Conservation (phyloP, 2,888 invertebrate species). For the Nymphalis c-album region DNA sequence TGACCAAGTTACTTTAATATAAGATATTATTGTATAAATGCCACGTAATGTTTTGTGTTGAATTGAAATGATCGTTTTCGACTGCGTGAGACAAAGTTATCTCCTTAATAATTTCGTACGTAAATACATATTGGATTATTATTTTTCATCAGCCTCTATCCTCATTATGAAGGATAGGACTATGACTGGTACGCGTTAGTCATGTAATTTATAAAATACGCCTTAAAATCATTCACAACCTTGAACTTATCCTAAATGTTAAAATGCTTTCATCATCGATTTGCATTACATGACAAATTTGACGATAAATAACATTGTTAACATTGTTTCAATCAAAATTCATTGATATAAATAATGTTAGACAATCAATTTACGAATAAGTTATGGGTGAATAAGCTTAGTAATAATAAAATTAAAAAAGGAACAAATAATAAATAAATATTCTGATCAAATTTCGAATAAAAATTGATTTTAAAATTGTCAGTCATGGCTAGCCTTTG, state of each 20-base stretch:
- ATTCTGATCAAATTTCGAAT: no score
- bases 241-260: slow-evolving; percentile 2
- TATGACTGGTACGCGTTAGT: not conserved
- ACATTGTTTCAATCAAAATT: not conserved
- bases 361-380: no score
- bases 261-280: slow-evolving; percentile 7
- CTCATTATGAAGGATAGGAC: not conserved
- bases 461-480: no score
- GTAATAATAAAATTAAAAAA: no score
- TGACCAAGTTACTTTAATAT: no score
- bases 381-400: no score
- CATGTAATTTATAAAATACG: not conserved
- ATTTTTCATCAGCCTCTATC: not conserved
- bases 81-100: no score
- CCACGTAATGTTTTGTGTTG: no score
- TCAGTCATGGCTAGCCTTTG: no score
- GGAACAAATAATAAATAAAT: no score
- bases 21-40: no score
- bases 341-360: not conserved
- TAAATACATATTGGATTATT: not conserved
- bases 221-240: not conserved
- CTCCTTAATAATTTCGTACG: not conserved
- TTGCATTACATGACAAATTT: slow-evolving; percentile 1
- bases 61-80: no score
- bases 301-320: not conserved